These are phyloP conservation scores for Magallana nippona DNA, from an alignment of 2,888 invertebrate species.

Conservation along the genomic window DNA sequence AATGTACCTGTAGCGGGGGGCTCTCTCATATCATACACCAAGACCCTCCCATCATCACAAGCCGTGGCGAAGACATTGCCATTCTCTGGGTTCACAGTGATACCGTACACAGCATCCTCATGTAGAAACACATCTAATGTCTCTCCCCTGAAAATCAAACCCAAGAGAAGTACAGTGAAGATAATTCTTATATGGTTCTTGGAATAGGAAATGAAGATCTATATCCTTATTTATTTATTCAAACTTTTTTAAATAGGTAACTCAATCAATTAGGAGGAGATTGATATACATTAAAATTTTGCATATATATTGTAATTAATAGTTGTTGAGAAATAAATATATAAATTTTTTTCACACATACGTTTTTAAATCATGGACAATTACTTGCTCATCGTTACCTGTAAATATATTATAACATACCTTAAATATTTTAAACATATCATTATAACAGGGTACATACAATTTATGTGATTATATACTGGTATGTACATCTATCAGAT, in stretches of 20 bases:
- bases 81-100: conserved; percentile 92
- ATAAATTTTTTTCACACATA: no score
- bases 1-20: conserved; percentile 79
- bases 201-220: no score
- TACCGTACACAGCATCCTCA: conserved; percentile 93
- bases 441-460: no score
- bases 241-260: no score
- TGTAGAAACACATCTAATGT: conserved; percentile 87
- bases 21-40: conserved; percentile 91
- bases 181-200: background rate
- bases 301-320: no score
- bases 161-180: background rate
- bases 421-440: no score
- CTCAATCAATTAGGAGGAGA: no score
- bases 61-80: conserved; percentile 92
- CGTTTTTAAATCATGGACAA: conserved; percentile 92
- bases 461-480: no score
- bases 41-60: conserved; percentile 93
- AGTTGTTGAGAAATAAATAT: no score
- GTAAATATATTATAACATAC: conserved; percentile 53
- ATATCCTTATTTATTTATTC: no score
- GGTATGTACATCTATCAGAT: no score
- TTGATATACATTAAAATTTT: no score
- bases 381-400: conserved; percentile 95
- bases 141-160: conserved; percentile 65